phyloP scores from a whole-genome alignment of 1,140 invertebrate genomes.

The Lucilia cuprina region DNA sequence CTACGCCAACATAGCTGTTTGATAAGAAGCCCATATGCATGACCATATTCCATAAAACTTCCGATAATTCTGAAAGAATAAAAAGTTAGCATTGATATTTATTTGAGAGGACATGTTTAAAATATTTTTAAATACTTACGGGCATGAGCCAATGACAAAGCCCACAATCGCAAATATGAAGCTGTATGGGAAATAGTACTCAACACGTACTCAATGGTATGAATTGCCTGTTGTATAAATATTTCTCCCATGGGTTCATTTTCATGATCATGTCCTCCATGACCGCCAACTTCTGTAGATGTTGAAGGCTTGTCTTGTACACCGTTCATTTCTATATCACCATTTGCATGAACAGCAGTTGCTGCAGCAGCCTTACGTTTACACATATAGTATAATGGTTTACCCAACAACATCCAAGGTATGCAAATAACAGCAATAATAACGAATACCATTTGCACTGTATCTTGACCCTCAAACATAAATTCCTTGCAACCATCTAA shows the following conservation, averaged over 20 bases:
- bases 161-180: conserved; percentile 95
- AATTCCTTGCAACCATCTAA: conserved; percentile 70
- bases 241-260: conserved; percentile 80
- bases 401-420: conserved; percentile 90
- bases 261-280: conserved; percentile 60
- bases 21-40: conserved; percentile 61
- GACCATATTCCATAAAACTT: conserved; percentile 91
- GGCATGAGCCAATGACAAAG: conserved; percentile 91
- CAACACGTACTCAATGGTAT: conserved; percentile 96
- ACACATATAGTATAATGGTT: conserved; percentile 75
- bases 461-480: conserved; percentile 77
- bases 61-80: conserved; percentile 76
- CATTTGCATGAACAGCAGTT: neutral
- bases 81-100: neutral
- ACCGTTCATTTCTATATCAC: conserved; percentile 13
- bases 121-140: conserved; percentile 66
- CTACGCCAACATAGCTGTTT: conserved; percentile 39
- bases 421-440: conserved; percentile 82
- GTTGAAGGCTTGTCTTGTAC: neutral
- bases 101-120: too few relatives aligned
- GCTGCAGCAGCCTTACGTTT: neutral
- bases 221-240: conserved; percentile 92
- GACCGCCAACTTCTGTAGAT: conserved; percentile 27
- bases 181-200: conserved; percentile 96
- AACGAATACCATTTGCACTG: conserved; percentile 77